Conservation (phyloP, 2,797 vertebrate species). For the Erethizon dorsatum region DNA sequence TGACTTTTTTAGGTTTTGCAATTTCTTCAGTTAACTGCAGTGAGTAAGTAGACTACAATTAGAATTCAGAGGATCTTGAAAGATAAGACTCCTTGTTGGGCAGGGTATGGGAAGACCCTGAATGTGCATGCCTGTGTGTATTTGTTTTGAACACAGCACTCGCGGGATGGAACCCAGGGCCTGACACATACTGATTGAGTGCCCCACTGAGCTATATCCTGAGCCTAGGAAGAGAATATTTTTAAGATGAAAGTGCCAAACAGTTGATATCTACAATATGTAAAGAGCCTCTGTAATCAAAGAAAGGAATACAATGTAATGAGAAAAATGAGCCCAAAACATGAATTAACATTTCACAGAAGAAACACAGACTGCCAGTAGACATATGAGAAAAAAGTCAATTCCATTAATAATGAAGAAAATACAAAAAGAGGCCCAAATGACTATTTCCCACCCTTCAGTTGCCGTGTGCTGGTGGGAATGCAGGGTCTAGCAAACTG, state of each 20-base stretch:
- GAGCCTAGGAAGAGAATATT: neutral
- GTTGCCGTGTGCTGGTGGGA: neutral
- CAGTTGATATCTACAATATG: neutral
- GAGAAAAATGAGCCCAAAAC: neutral
- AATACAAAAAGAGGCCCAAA: neutral
- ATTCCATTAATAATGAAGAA: neutral
- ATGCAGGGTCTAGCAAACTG: neutral
- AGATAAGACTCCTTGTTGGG: neutral
- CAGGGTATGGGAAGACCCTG: neutral
- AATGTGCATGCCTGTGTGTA: neutral
- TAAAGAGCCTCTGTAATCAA: constrained; percentile 20
- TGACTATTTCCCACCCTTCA: rapidly evolving
- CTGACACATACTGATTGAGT: neutral
- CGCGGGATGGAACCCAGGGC: neutral
- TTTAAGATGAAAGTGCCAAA: neutral
- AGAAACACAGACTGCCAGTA: constrained; percentile 9
- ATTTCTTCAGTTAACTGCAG: neutral
- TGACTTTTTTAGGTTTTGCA: neutral
- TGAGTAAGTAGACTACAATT: neutral
- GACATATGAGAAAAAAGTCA: neutral
- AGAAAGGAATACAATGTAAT: neutral
- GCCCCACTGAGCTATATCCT: neutral
- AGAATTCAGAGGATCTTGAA: neutral
- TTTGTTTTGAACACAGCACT: neutral
- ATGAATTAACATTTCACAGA: neutral